phyloP scores from a whole-genome alignment of 1,140 invertebrate genomes.

The Aphaenogaster floridana region DNA sequence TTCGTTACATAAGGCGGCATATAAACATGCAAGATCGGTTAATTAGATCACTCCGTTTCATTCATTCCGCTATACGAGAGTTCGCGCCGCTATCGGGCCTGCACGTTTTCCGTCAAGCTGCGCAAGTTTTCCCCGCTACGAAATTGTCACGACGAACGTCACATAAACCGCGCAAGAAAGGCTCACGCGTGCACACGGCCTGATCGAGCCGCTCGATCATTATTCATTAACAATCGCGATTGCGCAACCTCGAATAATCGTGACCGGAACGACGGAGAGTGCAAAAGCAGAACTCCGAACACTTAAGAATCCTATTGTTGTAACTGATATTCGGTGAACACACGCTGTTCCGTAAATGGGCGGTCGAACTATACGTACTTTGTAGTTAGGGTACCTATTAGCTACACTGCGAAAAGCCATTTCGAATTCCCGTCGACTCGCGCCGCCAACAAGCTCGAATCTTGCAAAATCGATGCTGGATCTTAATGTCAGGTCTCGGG shows the following conservation, averaged over 20 bases:
- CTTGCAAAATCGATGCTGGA: constrained; percentile 51
- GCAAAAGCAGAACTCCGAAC: constrained; percentile 69
- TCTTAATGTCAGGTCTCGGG: constrained; percentile 53
- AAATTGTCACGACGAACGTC: background rate
- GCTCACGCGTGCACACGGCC: background rate
- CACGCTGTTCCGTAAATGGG: constrained; percentile 76
- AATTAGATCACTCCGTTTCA: constrained; percentile 53
- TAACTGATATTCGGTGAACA: constrained; percentile 72
- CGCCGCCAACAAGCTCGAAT: constrained; percentile 58
- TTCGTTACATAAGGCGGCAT: constrained; percentile 40
- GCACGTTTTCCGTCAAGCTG: constrained; percentile 11
- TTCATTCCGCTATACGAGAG: constrained; percentile 37
- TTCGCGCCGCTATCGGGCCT: background rate
- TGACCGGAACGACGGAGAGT: constrained; percentile 62
- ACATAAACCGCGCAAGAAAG: constrained; percentile 7
- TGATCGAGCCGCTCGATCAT: constrained; percentile 41
- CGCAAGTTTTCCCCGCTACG: constrained; percentile 9
- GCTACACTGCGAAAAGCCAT: constrained; percentile 64
- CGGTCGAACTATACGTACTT: constrained; percentile 69
- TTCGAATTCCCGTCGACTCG: constrained; percentile 62
- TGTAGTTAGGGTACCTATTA: constrained; percentile 68
- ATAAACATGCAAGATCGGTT: constrained; percentile 43
- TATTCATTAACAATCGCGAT: constrained; percentile 64
- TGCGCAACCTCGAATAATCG: constrained; percentile 61
- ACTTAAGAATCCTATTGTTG: constrained; percentile 74